Evolutionary conservation across 2,888 invertebrate genomes (phyloP).

Genomic region (Salpingus planirostris): DNA sequence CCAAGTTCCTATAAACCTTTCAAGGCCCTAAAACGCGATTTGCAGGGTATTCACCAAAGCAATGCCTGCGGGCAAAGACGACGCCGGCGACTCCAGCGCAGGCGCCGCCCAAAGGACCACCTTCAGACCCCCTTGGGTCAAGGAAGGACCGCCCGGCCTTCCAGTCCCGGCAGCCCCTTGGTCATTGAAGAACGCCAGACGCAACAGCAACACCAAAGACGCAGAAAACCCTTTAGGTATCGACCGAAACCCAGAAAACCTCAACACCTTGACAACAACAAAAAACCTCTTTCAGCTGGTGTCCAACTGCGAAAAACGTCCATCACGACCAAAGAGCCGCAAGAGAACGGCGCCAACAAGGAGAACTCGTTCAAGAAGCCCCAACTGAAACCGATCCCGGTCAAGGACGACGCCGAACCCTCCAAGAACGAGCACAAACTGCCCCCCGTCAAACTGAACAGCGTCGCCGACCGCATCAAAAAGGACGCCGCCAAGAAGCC

Average conservation of each 20-base stretch:
- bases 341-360: slow-evolving; percentile 35
- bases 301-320: slow-evolving; percentile 31
- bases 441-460: slow-evolving; percentile 36
- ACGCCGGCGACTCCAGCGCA: slow-evolving; percentile 37
- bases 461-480: slow-evolving; percentile 33
- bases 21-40: too few species aligned
- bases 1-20: too few species aligned
- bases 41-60: slow-evolving; percentile 23
- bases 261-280: neutral
- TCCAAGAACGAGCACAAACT: slow-evolving; percentile 36
- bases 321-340: slow-evolving; percentile 28
- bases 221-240: slow-evolving; percentile 21
- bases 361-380: slow-evolving; percentile 36
- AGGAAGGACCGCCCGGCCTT: slow-evolving; percentile 51
- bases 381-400: slow-evolving; percentile 35
- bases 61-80: slow-evolving; percentile 47
- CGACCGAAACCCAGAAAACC: slow-evolving; percentile 5
- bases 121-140: slow-evolving; percentile 69
- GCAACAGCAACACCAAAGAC: slow-evolving; percentile 23
- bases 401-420: slow-evolving; percentile 28
- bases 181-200: slow-evolving; percentile 48
- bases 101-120: slow-evolving; percentile 52
- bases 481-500: slow-evolving; percentile 26
- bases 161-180: slow-evolving; percentile 53
- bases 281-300: slow-evolving; percentile 20